These are phyloP conservation scores for Tinea trinotella DNA, from an alignment of 2,888 invertebrate genomes.

Conservation along the genomic window DNA sequence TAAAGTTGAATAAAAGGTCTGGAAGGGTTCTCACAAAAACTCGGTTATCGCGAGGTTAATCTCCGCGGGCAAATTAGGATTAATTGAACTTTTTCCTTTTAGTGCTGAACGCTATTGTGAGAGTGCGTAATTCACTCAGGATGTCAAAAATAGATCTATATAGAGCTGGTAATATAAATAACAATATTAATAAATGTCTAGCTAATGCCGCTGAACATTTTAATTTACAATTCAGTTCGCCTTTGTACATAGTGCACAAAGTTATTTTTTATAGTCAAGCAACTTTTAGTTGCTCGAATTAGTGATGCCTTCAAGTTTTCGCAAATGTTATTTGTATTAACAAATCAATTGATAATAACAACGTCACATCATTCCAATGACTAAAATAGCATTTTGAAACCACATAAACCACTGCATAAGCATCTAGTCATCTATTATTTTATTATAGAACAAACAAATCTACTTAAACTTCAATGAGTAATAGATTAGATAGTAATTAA, in stretches of 20 bases:
- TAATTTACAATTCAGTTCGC: too few species aligned
- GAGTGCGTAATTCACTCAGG: conserved; percentile 54
- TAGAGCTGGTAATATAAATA: conserved; percentile 33
- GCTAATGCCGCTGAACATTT: too few species aligned
- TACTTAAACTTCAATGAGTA: conserved; percentile 23
- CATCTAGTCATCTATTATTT: background rate
- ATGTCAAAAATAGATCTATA: conserved; percentile 44
- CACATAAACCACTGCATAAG: conserved; percentile 4
- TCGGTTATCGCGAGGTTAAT: conserved; percentile 62
- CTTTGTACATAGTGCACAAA: too few species aligned
- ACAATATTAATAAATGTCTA: too few species aligned
- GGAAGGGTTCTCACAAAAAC: conserved; percentile 47
- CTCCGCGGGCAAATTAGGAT: conserved; percentile 69
- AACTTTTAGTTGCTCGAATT: background rate
- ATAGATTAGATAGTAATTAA: conserved; percentile 36
- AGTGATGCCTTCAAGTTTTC: background rate
- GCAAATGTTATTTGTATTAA: conserved; percentile 4
- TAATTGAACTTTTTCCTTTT: conserved; percentile 67
- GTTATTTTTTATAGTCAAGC: too few species aligned
- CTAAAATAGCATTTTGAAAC: background rate
- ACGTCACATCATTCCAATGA: background rate
- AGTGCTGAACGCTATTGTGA: conserved; percentile 53
- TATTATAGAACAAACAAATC: conserved; percentile 7
- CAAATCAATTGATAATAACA: background rate
- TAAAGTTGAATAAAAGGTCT: conserved; percentile 53